Conservation (phyloP, 2,113 vertebrate species). For the Oreochromis tanganicae region DNA sequence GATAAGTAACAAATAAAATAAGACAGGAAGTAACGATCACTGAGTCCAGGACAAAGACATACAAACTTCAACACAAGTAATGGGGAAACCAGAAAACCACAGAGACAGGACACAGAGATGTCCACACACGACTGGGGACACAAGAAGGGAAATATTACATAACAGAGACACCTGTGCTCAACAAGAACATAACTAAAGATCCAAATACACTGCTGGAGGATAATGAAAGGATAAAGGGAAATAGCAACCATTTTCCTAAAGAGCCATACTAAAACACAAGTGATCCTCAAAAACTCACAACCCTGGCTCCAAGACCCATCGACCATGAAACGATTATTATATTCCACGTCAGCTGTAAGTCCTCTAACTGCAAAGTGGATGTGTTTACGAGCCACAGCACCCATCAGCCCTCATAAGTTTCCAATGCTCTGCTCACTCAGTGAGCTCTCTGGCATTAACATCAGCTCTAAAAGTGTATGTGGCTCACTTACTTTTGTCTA, state of each 20-base stretch:
- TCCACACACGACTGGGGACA: neutral
- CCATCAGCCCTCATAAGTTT: neutral
- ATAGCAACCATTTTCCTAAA: neutral
- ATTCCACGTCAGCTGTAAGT: neutral
- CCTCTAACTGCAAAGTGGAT: neutral
- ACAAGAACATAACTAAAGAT: neutral
- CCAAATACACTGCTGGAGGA: neutral
- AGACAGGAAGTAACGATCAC: neutral
- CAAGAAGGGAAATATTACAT: neutral
- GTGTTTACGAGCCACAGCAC: neutral
- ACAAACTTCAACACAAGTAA: rapidly evolving
- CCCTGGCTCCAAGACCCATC: neutral
- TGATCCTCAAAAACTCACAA: neutral
- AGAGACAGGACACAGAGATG: rapidly evolving
- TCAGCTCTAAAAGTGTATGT: neutral
- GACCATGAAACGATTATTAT: neutral
- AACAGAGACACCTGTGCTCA: neutral
- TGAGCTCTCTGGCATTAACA: neutral
- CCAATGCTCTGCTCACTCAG: neutral
- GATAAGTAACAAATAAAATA: neutral
- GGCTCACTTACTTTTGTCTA: neutral
- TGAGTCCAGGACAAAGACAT: neutral
- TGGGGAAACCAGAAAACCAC: neutral
- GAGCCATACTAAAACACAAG: rapidly evolving
- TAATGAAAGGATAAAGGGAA: neutral